Evolutionary conservation across 1,140 invertebrate species (phyloP).

Genomic region (Saccostrea glomerata): DNA sequence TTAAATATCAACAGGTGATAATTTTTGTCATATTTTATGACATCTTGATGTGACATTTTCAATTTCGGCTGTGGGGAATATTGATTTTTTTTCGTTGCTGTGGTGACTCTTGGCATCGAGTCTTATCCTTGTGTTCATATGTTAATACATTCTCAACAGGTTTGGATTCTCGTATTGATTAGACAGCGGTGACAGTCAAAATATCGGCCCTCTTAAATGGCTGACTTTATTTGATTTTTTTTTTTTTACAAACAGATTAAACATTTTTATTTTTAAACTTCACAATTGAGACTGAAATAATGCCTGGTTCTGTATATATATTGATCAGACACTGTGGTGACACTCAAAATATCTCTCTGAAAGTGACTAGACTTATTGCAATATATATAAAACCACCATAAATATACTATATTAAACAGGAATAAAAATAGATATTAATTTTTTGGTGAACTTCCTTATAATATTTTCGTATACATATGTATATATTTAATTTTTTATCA

Average conservation of each 20-base stretch:
- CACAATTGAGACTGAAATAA: too few species aligned
- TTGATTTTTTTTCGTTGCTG: conserved; percentile 38
- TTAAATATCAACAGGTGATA: conserved; percentile 33
- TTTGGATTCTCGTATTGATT: conserved; percentile 26
- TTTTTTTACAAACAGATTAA: too few species aligned
- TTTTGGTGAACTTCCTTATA: background rate
- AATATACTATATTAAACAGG: background rate
- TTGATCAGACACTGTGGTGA: too few species aligned
- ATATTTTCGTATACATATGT: background rate
- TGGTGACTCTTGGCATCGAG: conserved; percentile 27
- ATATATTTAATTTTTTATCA: too few species aligned
- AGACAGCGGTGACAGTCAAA: conserved; percentile 19
- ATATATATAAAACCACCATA: too few species aligned
- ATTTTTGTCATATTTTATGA: background rate
- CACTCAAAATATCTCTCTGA: too few species aligned
- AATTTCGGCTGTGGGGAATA: conserved; percentile 28
- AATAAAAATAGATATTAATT: background rate
- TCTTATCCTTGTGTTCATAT: conserved; percentile 34
- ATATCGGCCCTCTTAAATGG: background rate
- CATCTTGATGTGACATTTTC: conserved; percentile 34
- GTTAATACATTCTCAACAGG: conserved; percentile 33
- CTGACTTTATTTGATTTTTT: too few species aligned
- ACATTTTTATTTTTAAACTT: too few species aligned
- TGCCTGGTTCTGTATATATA: too few species aligned
- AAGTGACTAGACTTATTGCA: too few species aligned